Conservation (phyloP, 2,888 invertebrate genomes). For the Melikaiella ostensackeni region DNA sequence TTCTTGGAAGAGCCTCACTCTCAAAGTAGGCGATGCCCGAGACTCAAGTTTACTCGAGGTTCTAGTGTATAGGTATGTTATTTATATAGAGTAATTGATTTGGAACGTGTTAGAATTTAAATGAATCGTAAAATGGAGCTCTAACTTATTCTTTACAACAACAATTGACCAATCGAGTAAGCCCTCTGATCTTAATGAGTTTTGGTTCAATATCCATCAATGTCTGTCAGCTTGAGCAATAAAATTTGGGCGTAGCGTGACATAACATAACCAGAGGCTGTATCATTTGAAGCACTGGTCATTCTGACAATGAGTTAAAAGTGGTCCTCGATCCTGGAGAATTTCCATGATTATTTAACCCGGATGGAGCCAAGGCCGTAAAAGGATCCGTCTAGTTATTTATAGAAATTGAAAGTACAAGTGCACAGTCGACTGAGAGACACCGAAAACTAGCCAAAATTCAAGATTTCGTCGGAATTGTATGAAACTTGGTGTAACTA, state of each 20-base stretch:
- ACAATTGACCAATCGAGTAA: conserved; percentile 16
- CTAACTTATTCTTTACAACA: neutral
- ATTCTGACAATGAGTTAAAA: neutral
- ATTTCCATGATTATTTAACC: conserved; percentile 31
- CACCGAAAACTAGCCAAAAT: too few species aligned
- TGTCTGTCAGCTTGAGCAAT: conserved; percentile 4
- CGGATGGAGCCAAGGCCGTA: conserved; percentile 23
- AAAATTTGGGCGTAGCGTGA: conserved; percentile 9
- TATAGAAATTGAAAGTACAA: conserved; percentile 23
- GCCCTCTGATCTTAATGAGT: conserved; percentile 20
- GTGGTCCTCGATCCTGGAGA: neutral
- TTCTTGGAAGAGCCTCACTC: too few species aligned
- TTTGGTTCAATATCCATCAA: conserved; percentile 26
- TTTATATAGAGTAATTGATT: too few species aligned
- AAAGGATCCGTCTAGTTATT: neutral
- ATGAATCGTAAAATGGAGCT: neutral
- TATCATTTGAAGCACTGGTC: conserved; percentile 3
- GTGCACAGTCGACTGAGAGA: too few species aligned
- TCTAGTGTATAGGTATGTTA: too few species aligned
- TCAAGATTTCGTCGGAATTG: too few species aligned
- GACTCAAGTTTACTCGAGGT: too few species aligned
- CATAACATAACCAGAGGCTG: neutral
- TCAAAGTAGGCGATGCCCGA: too few species aligned
- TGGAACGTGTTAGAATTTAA: neutral
- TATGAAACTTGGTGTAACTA: too few species aligned